These are phyloP conservation scores for Papilio polyxenes DNA, from an alignment of 1,140 invertebrate genomes.

Conservation along the genomic window DNA sequence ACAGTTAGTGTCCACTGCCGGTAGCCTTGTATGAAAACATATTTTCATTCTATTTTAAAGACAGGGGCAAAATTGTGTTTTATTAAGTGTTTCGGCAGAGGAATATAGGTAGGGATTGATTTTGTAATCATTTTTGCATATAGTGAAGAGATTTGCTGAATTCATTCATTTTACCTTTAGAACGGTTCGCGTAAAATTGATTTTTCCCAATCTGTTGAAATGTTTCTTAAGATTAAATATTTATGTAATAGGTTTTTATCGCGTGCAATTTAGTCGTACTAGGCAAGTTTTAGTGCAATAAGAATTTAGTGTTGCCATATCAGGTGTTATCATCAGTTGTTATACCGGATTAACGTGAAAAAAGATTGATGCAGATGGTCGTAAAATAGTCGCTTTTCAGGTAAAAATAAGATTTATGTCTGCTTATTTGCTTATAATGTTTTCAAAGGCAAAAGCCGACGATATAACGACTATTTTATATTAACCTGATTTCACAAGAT, in stretches of 20 bases:
- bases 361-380: not conserved
- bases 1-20: not conserved
- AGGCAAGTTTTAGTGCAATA: not conserved
- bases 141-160: no score
- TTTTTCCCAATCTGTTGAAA: not conserved
- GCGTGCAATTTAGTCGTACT: not conserved
- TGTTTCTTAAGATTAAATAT: not conserved
- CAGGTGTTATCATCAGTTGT: not conserved
- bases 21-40: no score
- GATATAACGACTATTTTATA: not conserved
- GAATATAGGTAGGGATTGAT: not conserved
- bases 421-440: constrained; percentile 20
- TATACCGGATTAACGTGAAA: constrained; percentile 6
- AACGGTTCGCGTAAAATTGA: not conserved
- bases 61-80: no score
- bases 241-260: not conserved
- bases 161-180: no score
- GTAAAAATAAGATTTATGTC: not conserved
- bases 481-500: not conserved
- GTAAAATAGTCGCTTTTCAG: constrained; percentile 4
- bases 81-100: no score
- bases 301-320: not conserved
- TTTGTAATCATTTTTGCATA: not conserved
- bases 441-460: not conserved
- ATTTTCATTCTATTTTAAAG: not conserved